These are phyloP conservation scores for Chydorus sphaericus DNA, from an alignment of 2,888 invertebrate genomes.

Conservation along the genomic window DNA sequence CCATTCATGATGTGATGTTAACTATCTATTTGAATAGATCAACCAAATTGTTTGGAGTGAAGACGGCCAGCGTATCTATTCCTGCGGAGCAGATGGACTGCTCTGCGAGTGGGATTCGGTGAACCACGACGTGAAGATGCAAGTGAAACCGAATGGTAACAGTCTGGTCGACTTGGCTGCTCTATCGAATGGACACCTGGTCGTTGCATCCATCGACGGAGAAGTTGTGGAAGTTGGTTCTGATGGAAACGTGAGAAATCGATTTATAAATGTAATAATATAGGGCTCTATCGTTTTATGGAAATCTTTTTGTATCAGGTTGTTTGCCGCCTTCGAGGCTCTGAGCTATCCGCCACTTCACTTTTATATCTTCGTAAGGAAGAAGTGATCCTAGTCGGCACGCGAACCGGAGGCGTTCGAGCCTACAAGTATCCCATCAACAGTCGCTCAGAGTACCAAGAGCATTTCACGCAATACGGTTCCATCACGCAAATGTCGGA, in stretches of 20 bases:
- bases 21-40: not conserved
- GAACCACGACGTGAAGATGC: not conserved
- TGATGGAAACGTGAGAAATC: not conserved
- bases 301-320: not conserved
- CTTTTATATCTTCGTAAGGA: conserved; percentile 1
- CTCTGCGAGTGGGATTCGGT: conserved; percentile 4
- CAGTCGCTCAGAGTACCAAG: conserved; percentile 3
- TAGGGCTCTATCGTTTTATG: not conserved
- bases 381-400: conserved; percentile 8
- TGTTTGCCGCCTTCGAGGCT: not conserved
- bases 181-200: not conserved
- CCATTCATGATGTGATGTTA: no score
- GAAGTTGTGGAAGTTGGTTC: not conserved
- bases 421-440: conserved; percentile 9
- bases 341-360: conserved; percentile 1
- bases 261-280: not conserved
- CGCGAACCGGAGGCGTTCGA: not conserved
- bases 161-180: not conserved
- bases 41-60: conserved; percentile 10
- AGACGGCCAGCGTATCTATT: conserved; percentile 9
- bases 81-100: conserved; percentile 4
- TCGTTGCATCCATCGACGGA: not conserved
- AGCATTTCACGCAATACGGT: conserved; percentile 8
- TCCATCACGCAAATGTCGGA: conserved; percentile 6
- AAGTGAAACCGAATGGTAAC: conserved; percentile 3